Percentiles rank a stretch among this genome's conserved stretches.
Evolutionary conservation across 2,888 invertebrate genomes (phyloP).

Genomic region (Agrotis puta): DNA sequence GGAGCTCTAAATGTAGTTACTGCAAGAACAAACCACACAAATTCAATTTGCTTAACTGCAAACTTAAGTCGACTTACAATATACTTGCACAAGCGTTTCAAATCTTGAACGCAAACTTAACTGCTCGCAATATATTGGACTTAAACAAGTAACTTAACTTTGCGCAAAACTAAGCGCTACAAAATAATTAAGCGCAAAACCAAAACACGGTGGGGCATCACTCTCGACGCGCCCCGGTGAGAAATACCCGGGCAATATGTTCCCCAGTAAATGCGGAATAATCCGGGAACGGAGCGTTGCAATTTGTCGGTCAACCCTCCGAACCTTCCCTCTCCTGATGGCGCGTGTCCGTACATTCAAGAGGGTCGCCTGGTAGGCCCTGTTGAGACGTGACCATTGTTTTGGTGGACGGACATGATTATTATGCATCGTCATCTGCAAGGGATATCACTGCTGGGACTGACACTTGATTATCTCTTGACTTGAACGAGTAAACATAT

Average conservation of each 20-base stretch:
- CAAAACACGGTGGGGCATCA: slow-evolving; percentile 63
- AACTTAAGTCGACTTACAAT: slow-evolving; percentile 39
- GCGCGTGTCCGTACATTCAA: slow-evolving; percentile 67
- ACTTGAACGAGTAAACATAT: neutral
- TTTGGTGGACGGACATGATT: slow-evolving; percentile 22
- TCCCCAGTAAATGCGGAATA: slow-evolving; percentile 73
- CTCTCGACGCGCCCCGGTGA: slow-evolving; percentile 66
- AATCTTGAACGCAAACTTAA: slow-evolving; percentile 48
- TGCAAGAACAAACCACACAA: slow-evolving; percentile 34
- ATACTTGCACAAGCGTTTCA: slow-evolving; percentile 30
- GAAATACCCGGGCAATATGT: slow-evolving; percentile 76
- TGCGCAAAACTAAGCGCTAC: slow-evolving; percentile 30
- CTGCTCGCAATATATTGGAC: slow-evolving; percentile 43
- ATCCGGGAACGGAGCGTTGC: slow-evolving; percentile 70
- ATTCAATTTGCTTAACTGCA: slow-evolving; percentile 38
- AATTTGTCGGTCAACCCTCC: slow-evolving; percentile 71
- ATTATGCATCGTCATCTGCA: slow-evolving; percentile 41
- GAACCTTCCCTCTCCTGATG: slow-evolving; percentile 50
- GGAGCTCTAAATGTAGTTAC: slow-evolving; percentile 4
- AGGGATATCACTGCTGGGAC: slow-evolving; percentile 1
- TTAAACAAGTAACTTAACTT: slow-evolving; percentile 46
- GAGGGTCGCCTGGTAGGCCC: slow-evolving; percentile 57
- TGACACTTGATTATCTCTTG: neutral
- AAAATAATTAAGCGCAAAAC: slow-evolving; percentile 65
- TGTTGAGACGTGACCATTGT: slow-evolving; percentile 62